Base-by-base conservation (phyloP, 2,113 vertebrate genomes). In the Oreochromis spilurus region DNA sequence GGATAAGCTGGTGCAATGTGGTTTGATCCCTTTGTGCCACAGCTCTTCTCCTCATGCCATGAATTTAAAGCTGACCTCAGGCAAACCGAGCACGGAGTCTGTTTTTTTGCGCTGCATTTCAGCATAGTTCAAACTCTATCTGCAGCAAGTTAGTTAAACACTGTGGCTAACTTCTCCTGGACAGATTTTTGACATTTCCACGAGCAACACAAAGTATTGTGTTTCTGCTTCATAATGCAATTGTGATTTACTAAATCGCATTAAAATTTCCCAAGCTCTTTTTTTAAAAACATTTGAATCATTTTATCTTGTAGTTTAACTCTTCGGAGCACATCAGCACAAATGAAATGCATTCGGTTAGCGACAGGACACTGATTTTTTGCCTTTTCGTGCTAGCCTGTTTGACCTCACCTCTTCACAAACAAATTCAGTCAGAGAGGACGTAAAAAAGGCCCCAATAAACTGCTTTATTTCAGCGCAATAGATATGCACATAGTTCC, bases 11-110 rank as follows among this genome's bases (percentile, higher is more conserved):
- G 88, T 92, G 91, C 48, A 26, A 79, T 84, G 92, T 60, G 92
- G 90, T 93, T 89, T 84, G 90, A 48, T 89, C 90, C 82, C 79
- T 91, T 89, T 92, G 89, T 90, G 91, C 88, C 89, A 90, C 78
- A 52, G 82, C 53, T 91, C 82, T 45, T 90, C 83, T 90, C 80
- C 89, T 94, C 72, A 88, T 91, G 88, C 81, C 86, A 82, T 87
- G 34, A 65, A 89, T 92, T 91, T 89, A 85, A 91, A 82, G 45
- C 72, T 90, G 87, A 93, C 90, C 93, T 89, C 87, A 80, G 70
- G 79, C 83, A 65, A 79, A n/a, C 48, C 36, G 12, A 88, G 36
- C 78, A 55, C 31, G 16, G 40, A 88, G 53, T 70, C 57, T 53
- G 79, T 31, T 24, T 82, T 12, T 82, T 24, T 31, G 19, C 54